Conservation (phyloP, 2,113 vertebrate species). For the Columba janthina region DNA sequence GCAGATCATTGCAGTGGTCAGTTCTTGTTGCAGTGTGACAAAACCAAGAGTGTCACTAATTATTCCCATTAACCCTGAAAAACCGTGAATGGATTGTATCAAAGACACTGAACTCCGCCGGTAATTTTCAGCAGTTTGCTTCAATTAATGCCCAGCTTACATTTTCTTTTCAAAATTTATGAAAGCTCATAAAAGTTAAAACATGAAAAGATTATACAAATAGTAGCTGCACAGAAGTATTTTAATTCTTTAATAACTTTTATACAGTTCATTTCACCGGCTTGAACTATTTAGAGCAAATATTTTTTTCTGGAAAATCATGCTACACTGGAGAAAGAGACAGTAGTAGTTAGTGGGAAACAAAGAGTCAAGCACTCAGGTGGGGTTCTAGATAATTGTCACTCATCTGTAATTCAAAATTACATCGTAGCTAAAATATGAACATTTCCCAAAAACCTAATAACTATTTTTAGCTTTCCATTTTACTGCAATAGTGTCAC, state of each 20-base stretch:
- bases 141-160: neutral
- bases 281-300: neutral
- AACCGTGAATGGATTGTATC: neutral
- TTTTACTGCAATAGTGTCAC: constrained; percentile 45
- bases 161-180: neutral
- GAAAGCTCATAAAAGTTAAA: neutral
- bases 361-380: neutral
- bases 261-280: neutral
- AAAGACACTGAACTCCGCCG: neutral
- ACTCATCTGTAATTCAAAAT: constrained; percentile 1
- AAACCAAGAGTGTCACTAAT: neutral
- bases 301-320: neutral
- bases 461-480: constrained; percentile 42
- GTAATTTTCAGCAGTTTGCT: neutral
- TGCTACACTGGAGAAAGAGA: neutral
- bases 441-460: neutral
- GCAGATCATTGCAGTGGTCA: neutral
- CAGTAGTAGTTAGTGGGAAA: neutral
- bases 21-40: neutral
- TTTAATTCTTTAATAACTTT: neutral
- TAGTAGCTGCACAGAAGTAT: neutral
- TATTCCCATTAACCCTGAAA: neutral
- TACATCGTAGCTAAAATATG: neutral
- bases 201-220: neutral
- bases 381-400: neutral